Percentiles rank a stretch among this genome's conserved stretches.
Conservation (phyloP, 2,797 vertebrate genomes). For the Tokudaia tokunoshimensis region DNA sequence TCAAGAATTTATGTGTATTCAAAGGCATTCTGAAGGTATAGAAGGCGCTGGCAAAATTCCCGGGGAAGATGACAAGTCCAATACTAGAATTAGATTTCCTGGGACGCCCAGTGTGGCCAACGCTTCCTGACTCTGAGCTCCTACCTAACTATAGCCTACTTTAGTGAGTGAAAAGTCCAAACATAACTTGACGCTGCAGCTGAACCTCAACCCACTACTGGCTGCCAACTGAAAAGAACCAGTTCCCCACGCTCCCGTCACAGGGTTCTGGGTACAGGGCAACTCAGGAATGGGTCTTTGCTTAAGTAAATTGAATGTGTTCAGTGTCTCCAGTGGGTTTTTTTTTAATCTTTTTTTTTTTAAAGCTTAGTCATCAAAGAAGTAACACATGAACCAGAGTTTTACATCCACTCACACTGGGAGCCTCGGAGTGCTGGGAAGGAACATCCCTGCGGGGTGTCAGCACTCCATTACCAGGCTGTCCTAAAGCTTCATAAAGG, state of each 20-base stretch:
- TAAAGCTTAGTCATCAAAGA: neutral
- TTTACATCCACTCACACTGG: neutral
- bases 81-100: neutral
- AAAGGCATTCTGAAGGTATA: neutral
- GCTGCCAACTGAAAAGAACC: neutral
- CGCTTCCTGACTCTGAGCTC: neutral
- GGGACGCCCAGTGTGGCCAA: neutral
- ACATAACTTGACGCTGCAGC: neutral
- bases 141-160: neutral
- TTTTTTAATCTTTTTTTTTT: neutral
- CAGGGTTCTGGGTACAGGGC: neutral
- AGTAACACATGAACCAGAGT: neutral
- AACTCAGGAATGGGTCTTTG: neutral
- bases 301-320: neutral
- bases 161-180: neutral
- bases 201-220: neutral
- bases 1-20: neutral
- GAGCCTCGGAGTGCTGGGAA: neutral
- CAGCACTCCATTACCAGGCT: neutral
- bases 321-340: neutral
- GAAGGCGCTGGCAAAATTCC: neutral
- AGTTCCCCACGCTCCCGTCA: neutral
- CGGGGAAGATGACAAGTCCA: neutral
- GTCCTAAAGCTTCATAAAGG: neutral
- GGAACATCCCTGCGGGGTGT: accelerated